Evolutionary conservation across 2,888 invertebrate genomes (phyloP), one percentile per base, ranked within the genome.

Genomic region (Elysia crispata): DNA sequence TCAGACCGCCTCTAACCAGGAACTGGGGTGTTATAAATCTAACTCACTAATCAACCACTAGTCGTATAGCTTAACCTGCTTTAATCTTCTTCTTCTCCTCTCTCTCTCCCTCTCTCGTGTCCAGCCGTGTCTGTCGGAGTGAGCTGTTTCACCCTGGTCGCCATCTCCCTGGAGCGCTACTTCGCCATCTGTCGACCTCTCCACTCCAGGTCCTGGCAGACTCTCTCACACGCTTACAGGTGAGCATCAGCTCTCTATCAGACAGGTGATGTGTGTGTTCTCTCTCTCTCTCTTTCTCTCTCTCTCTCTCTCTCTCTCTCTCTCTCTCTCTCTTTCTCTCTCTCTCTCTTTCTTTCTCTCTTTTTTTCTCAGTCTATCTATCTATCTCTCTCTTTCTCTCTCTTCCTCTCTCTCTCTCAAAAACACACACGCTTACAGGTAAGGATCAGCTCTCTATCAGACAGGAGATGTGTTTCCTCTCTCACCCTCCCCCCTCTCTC

Each of bases 101-200:
- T 49, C 28, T 18, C 15, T 23, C 3, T 72, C 23, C 20, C n/a
- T 31, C 31, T 49, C 50, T 18, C 28, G 25, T 25, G 1, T 28
- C 20, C 70, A n/a, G 41, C 67, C 30, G 67, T 30, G 67, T 67
- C 31, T 25, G 28, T 67, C 25, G 31, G 31, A 3, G 67, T 67
- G 25, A 23, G 95, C 20, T 95, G 95, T 11, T 96, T 95, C 94
- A 96, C 96, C 0, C 90, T 96, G 83, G 95, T 95, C 31, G 95
- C 95, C 66, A 95, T 96, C 85, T 95, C 95, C 1, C 94, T 96
- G 86, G 96, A 96, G 90, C 93, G 96, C 15, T 96, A 95, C 91
- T 95, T 95, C 91, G 96, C 96, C 83, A 96, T 96, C 86, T 95
- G 95, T 89, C 94, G 95, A 91, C 96, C 96, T 0, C 91, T 96